Percentiles rank a stretch among this genome's conserved stretches.
Evolutionary conservation across 2,797 vertebrate species (phyloP).

Genomic region (Argya squamiceps): DNA sequence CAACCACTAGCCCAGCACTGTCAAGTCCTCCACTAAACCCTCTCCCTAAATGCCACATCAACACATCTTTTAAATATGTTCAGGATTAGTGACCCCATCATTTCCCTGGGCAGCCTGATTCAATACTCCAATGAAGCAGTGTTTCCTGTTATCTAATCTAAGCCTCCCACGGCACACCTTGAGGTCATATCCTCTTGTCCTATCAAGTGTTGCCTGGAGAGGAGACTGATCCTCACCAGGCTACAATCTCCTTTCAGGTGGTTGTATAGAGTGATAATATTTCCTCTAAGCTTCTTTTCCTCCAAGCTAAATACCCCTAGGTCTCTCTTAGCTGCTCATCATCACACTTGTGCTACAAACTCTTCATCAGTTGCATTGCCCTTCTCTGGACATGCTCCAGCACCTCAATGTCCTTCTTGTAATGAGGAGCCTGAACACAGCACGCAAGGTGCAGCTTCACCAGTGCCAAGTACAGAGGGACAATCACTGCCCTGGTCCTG

Average conservation of each 20-base stretch:
- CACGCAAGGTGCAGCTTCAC: rapidly evolving
- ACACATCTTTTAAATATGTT: rapidly evolving
- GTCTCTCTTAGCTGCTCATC: not conserved
- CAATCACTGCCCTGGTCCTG: rapidly evolving
- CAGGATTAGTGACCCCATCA: not conserved
- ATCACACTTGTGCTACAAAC: not conserved
- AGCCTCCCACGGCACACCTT: not conserved
- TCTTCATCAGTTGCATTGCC: not conserved
- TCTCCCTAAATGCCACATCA: no score
- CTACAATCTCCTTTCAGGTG: not conserved
- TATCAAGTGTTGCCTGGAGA: not conserved
- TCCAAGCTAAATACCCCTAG: not conserved
- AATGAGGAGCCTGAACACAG: not conserved
- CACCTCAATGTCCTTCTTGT: not conserved
- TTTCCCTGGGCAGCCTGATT: not conserved
- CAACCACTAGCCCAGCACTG: not conserved
- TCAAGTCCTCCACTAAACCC: not conserved
- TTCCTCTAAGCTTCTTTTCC: not conserved
- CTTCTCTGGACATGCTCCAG: not conserved
- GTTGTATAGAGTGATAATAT: not conserved
- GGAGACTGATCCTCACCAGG: rapidly evolving
- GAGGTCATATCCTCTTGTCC: not conserved
- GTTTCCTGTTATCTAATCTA: not conserved
- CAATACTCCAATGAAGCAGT: not conserved
- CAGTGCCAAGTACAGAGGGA: rapidly evolving